These are phyloP conservation scores for Rhodeus uyekii DNA, from an alignment of 2,797 vertebrate species.

Conservation along the genomic window DNA sequence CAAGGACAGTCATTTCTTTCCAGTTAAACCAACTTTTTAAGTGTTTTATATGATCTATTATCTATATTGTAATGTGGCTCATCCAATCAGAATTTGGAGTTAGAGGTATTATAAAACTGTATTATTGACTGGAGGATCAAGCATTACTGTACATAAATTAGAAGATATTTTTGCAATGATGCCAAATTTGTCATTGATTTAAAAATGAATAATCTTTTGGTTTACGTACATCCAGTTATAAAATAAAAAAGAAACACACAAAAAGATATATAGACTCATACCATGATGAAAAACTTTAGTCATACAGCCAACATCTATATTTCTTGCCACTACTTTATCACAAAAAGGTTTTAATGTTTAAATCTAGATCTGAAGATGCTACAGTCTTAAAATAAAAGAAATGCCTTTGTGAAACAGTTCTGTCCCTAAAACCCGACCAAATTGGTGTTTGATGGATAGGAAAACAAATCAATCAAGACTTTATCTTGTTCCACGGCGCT, in stretches of 20 bases:
- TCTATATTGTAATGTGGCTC: neutral
- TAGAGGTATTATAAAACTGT: neutral
- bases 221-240: neutral
- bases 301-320: neutral
- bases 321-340: neutral
- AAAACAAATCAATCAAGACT: slow-evolving; percentile 28
- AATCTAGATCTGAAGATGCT: neutral
- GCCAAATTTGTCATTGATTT: neutral
- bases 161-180: neutral
- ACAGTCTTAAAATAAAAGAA: neutral
- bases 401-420: neutral
- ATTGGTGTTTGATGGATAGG: neutral
- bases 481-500: slow-evolving; percentile 16
- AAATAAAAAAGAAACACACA: no score
- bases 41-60: neutral
- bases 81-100: neutral
- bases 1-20: neutral
- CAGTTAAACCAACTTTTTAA: neutral
- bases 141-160: neutral
- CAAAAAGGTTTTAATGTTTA: neutral
- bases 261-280: no score
- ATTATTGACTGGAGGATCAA: neutral
- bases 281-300: neutral
- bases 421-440: neutral
- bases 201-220: neutral